Percentiles rank a stretch among this genome's conserved stretches.
Evolutionary conservation across 2,888 invertebrate genomes (phyloP).

Genomic region (Eurytoma californica): DNA sequence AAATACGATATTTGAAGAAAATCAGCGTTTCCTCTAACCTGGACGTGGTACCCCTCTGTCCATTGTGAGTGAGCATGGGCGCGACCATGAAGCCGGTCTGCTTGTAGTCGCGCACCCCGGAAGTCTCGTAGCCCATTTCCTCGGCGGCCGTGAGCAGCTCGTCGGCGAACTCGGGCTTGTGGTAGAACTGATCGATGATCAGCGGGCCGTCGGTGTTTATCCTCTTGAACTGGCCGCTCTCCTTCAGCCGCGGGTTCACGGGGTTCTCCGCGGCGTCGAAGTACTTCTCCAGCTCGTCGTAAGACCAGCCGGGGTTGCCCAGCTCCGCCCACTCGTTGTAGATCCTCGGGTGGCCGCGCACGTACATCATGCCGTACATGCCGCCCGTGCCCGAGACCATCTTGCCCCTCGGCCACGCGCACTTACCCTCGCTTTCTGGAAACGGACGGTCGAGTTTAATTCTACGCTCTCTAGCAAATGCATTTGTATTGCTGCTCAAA

Average conservation of each 20-base stretch:
- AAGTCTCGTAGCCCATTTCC: constrained; percentile 72
- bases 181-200: constrained; percentile 68
- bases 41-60: constrained; percentile 76
- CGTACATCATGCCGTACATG: constrained; percentile 81
- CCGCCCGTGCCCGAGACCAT: constrained; percentile 80
- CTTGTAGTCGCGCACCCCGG: constrained; percentile 63
- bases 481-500: too few species aligned
- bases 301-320: constrained; percentile 79
- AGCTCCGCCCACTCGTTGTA: constrained; percentile 78
- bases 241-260: constrained; percentile 60
- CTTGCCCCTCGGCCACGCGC: constrained; percentile 76
- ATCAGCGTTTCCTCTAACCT: constrained; percentile 20
- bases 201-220: constrained; percentile 64
- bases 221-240: constrained; percentile 56
- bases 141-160: constrained; percentile 67
- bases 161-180: constrained; percentile 67
- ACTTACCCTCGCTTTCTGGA: constrained; percentile 68
- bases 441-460: too few species aligned
- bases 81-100: constrained; percentile 74
- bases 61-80: constrained; percentile 73
- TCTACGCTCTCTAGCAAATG: too few species aligned
- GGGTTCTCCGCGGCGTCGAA: constrained; percentile 78
- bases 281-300: constrained; percentile 75
- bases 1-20: not conserved
- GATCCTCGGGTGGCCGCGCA: constrained; percentile 78